A percentile compares a stretch with the other conserved stretches of the same genome.
Conservation (phyloP, 2,797 vertebrate species). For the Luscinia luscinia region DNA sequence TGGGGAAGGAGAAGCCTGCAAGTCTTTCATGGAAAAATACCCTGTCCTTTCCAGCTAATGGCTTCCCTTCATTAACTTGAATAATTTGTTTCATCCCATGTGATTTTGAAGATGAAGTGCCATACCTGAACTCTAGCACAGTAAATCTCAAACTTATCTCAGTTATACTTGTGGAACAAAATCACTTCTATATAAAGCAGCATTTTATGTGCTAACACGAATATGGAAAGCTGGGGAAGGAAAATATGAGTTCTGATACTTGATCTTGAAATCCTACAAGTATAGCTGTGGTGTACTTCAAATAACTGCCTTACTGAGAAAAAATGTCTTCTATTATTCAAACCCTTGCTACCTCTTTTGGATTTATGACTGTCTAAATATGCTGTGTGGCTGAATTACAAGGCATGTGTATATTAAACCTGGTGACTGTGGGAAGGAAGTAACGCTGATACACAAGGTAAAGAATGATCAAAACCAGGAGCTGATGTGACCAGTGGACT, state of each 20-base stretch:
- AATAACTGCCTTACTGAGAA: background rate
- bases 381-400: slow-evolving; percentile 5
- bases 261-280: background rate
- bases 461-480: slow-evolving; percentile 32
- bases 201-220: background rate
- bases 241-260: slow-evolving; percentile 20
- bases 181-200: background rate
- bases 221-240: background rate
- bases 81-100: background rate
- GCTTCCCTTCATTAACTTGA: background rate
- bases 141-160: background rate
- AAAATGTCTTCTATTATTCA: background rate
- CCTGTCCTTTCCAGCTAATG: background rate
- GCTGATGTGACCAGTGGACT: slow-evolving; percentile 25
- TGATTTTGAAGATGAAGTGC: background rate
- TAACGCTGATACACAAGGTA: background rate
- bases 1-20: background rate
- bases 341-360: background rate
- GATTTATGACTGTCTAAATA: slow-evolving; percentile 27
- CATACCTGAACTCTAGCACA: background rate
- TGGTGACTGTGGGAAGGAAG: slow-evolving; percentile 23
- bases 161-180: background rate
- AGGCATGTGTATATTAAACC: background rate
- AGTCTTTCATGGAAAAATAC: background rate
- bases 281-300: background rate